Base-by-base conservation (phyloP, 2,797 vertebrate genomes). In the Danio tinwini region DNA sequence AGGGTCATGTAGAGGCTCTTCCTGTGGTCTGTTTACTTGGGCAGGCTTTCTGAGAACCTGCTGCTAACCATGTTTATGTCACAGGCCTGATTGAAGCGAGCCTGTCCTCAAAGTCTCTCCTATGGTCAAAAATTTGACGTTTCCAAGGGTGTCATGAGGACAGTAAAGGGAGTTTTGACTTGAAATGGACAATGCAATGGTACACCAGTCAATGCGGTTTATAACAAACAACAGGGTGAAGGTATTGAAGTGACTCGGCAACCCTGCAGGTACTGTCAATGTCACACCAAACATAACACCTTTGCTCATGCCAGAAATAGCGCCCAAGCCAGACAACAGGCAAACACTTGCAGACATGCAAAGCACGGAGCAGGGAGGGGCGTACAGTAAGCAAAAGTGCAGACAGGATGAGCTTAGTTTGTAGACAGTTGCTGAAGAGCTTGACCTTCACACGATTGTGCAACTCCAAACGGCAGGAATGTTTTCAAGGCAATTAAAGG, bases 1-100 rank as follows among this genome's bases (percentile, higher is more conserved):
- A 55, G 82, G 83, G 64, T 87, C 84, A 82, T 63, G 72, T 61
- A 84, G 61, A 81, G 84, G 74, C 13, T 47, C 58, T 70, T 83
- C 69, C 62, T 82, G 45, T 76, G 6, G 13, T 29, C n/a, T 87
- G 76, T 84, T 81, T 82, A 86, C 17, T 74, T 78, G 55, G 69
- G 47, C 17, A 63, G 37, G 9, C 39, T 81, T 81, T 82, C 83
- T 81, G 78, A 83, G 78, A 84, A 78, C 76, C 76, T 74, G 53
- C 65, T 80, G 70, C 72, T 72, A 67, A 67, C 68, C 58, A 58
- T 45, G 82, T 71, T 63, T 81, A 50, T 67, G 64, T 68, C 52
- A 55, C 53, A 56, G 12, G 14, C n/a, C 5, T 8, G 39, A 79
- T 77, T 55, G 56, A 82, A 76, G 80, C 61, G 44, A 76, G 52